Percentiles rank a stretch among this genome's conserved stretches.
Conservation (phyloP, 2,113 vertebrate species). For the Petroica traversi region DNA sequence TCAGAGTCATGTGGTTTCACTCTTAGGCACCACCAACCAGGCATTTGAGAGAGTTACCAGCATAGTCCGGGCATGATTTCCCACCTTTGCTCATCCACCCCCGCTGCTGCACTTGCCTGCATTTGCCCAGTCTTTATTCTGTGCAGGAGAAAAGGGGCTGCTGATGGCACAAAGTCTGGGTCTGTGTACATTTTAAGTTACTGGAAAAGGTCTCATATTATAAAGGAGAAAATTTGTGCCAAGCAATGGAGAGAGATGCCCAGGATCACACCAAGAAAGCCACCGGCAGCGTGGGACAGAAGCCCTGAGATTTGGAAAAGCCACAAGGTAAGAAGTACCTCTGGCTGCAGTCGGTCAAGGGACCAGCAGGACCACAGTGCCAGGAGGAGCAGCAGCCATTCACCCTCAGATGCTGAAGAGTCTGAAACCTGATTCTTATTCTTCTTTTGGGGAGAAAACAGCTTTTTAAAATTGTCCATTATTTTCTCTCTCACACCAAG, state of each 20-base stretch:
- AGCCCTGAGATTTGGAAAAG: neutral
- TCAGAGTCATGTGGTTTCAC: neutral
- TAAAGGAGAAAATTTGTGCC: neutral
- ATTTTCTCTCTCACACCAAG: neutral
- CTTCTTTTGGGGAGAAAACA: neutral
- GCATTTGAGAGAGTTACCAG: neutral
- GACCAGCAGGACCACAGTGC: neutral
- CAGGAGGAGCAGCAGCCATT: neutral
- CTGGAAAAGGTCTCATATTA: neutral
- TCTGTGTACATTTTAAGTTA: neutral
- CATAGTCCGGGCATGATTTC: neutral
- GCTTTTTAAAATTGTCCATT: neutral
- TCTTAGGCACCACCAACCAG: neutral
- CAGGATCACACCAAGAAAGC: neutral
- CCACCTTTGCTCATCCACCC: neutral
- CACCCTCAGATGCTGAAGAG: neutral
- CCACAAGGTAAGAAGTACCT: neutral
- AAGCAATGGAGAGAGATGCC: neutral
- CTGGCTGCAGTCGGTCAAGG: neutral
- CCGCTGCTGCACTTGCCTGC: neutral
- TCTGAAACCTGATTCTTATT: neutral
- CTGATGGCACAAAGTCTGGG: neutral
- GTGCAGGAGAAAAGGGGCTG: neutral
- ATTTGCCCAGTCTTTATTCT: neutral
- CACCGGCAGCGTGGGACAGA: rapidly evolving